phyloP scores from a whole-genome alignment of 2,797 vertebrate genomes.

The Erithacus rubecula region DNA sequence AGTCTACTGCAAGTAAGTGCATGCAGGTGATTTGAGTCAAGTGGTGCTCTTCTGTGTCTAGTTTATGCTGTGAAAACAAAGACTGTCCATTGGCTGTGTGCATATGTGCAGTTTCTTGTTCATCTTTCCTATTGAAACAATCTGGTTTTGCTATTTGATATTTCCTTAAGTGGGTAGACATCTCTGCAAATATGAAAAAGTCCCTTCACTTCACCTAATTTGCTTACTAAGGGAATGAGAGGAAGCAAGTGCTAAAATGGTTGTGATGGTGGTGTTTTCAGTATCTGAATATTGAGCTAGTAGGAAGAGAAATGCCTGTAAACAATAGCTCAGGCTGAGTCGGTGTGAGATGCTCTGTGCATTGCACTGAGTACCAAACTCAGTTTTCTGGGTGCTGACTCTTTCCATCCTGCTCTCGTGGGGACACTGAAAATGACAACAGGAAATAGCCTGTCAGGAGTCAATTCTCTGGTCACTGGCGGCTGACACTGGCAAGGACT shows the following conservation, averaged over 20 bases:
- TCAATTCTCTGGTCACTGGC: neutral
- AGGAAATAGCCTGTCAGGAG: neutral
- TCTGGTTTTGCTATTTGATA: neutral
- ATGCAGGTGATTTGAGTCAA: neutral
- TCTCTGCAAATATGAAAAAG: neutral
- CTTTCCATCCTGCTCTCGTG: neutral
- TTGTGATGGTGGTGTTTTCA: neutral
- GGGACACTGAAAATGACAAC: neutral
- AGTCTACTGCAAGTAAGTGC: neutral
- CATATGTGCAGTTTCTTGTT: neutral
- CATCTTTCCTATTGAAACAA: neutral
- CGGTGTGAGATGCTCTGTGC: fast-evolving
- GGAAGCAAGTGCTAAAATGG: neutral
- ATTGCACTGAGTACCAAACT: neutral
- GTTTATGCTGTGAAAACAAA: neutral
- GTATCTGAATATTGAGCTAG: neutral
- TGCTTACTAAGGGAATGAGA: neutral
- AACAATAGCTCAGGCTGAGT: neutral
- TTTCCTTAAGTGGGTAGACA: neutral
- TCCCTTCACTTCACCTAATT: neutral
- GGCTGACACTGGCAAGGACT: neutral
- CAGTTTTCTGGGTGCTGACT: neutral
- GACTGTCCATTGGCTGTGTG: neutral
- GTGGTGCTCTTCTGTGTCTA: neutral
- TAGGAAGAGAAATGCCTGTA: neutral